Evolutionary conservation across 1,140 invertebrate species (phyloP).

Genomic region (Microplitis demolitor): DNA sequence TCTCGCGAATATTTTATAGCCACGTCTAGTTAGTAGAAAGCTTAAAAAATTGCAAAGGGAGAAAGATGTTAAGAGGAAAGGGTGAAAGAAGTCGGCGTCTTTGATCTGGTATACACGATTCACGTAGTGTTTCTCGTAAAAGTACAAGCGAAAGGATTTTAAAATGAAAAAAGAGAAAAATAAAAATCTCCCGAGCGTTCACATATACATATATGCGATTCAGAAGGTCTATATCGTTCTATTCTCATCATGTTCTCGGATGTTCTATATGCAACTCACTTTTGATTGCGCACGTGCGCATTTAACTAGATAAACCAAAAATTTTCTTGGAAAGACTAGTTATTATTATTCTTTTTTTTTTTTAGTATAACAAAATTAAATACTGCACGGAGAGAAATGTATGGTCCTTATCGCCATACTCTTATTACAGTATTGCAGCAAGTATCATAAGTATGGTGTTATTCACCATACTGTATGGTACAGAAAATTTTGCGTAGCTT

Average conservation of each 20-base stretch:
- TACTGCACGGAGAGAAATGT: no score
- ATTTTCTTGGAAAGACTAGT: not conserved
- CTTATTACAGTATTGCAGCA: no score
- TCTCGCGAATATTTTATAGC: no score
- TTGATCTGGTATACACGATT: constrained; percentile 29
- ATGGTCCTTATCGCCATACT: no score
- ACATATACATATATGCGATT: constrained; percentile 32
- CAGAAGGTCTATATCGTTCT: constrained; percentile 42
- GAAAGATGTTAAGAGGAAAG: constrained; percentile 22
- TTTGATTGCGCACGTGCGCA: constrained; percentile 6
- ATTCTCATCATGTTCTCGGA: constrained; percentile 35
- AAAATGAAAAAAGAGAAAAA: constrained; percentile 20
- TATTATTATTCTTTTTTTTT: not conserved
- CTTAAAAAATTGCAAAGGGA: constrained; percentile 21
- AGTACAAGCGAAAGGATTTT: not conserved
- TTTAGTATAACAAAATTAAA: not conserved
- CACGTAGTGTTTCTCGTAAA: constrained; percentile 19
- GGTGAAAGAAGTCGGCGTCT: constrained; percentile 27
- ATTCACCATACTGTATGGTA: no score
- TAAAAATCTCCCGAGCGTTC: constrained; percentile 30
- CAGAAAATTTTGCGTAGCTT: no score
- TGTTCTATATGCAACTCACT: not conserved
- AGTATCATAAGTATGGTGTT: no score
- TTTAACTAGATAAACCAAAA: constrained; percentile 2
- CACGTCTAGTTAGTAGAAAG: not conserved